phyloP scores from a whole-genome alignment of 2,113 vertebrate species.

The Brachypodius melanocephalos region DNA sequence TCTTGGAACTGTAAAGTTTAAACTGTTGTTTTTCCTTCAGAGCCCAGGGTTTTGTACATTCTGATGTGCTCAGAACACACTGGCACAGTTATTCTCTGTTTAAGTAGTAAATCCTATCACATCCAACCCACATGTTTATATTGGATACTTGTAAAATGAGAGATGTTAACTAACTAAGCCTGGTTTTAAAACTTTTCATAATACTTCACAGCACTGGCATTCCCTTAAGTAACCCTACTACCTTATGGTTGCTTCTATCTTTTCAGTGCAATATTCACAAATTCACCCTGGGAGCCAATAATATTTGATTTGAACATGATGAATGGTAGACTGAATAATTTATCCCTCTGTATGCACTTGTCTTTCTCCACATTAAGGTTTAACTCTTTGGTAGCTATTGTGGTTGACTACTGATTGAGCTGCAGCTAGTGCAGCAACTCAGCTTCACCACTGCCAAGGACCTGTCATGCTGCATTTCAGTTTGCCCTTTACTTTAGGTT shows the following conservation, averaged over 20 bases:
- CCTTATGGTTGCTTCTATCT: not conserved
- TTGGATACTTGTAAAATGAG: conserved; percentile 7
- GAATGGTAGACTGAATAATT: not conserved
- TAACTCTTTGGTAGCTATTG: not conserved
- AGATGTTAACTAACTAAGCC: conserved; percentile 25
- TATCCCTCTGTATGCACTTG: not conserved
- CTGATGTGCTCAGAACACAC: not conserved
- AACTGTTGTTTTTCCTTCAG: not conserved
- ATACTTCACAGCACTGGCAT: not conserved
- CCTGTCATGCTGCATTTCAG: not conserved
- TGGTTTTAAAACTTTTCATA: not conserved
- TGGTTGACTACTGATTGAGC: not conserved
- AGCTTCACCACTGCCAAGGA: not conserved
- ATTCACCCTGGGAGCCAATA: not conserved
- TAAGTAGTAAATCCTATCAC: conserved; percentile 29
- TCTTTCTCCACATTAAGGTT: not conserved
- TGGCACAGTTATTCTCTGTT: not conserved
- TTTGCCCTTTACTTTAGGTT: not conserved
- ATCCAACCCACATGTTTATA: conserved; percentile 9
- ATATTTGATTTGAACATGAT: not conserved
- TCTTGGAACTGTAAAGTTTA: not conserved
- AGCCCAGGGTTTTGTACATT: not conserved
- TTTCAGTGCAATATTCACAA: not conserved
- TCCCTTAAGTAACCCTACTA: conserved; percentile 12
- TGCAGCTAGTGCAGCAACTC: not conserved